Evolutionary conservation across 2,797 vertebrate species (phyloP), one percentile per base, ranked within the genome.

Genomic region (Phoxinus dragarum): DNA sequence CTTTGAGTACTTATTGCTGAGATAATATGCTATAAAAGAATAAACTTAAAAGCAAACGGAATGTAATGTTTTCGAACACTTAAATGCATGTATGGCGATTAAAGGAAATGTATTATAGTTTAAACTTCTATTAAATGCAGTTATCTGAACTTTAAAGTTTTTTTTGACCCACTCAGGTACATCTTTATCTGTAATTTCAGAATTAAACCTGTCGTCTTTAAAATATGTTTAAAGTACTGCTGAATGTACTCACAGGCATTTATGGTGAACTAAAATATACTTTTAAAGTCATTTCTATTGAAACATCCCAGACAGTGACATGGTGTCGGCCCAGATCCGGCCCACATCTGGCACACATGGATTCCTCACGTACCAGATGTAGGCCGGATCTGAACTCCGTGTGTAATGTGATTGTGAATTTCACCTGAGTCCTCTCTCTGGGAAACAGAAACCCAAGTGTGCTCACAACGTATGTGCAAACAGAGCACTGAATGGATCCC

Each of bases 361-460:
- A 44, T 44, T 44, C 42, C 42, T 44, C 42, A 44, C 42, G 0
- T 44, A 12, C 42, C 42, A 44, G 42, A 44, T 44, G 10, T 44
- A 10, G 11, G 42, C 42, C 42, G 42, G 42, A 12, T 47, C 44
- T 7, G 52, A 42, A 80, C 10, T 42, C 36, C 3, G 10, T 14
- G 5, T 71, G 11, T 52, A 42, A 52, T 52, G 38, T 34, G 6
- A 17, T 3, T 54, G 34, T 69, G 14, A 0, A 4, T 80, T 56
- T 91, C 74, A 95, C 95, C 94, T 95, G 93, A 4, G 93, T 92
- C 64, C 88, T 93, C 2, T 92, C 88, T 88, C 89, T 93, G 2
- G 95, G 94, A 74, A 96, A 84, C 73, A 95, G 12, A 9, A 72
- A 86, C 69, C 93, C 92, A 88, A 96, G 31, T 10, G 92, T 91